Percentiles rank a stretch among this genome's conserved stretches.
Evolutionary conservation across 2,797 vertebrate species (phyloP).

Genomic region (Eulemur albifrons): DNA sequence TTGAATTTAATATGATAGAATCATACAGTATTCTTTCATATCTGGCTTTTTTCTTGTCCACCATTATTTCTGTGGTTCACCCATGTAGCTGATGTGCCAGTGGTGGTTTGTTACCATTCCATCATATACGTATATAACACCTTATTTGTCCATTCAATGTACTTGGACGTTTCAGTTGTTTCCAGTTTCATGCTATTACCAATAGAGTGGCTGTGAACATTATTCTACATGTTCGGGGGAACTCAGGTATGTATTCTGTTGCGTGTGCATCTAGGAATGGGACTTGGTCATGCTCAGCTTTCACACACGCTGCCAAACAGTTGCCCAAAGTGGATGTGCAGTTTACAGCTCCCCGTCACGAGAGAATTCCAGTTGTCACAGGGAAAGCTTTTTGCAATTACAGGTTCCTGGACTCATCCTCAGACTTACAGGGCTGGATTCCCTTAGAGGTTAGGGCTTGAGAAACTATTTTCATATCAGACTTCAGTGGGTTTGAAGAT

Average conservation of each 20-base stretch:
- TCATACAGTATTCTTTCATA: neutral
- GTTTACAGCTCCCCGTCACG: neutral
- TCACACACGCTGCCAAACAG: neutral
- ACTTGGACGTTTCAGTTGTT: neutral
- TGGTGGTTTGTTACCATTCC: fast-evolving
- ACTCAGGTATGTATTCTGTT: neutral
- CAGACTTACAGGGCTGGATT: neutral
- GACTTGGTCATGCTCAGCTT: neutral
- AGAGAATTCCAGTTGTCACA: neutral
- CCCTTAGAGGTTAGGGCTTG: neutral
- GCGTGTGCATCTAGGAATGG: neutral
- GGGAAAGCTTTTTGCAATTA: neutral
- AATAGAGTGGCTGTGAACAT: neutral
- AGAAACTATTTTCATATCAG: no score
- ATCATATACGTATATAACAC: fast-evolving
- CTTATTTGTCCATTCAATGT: neutral
- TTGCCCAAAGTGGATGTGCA: no score
- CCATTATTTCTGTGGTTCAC: neutral
- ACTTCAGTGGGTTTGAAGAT: neutral
- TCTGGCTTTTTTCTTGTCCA: neutral
- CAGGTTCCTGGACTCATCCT: neutral
- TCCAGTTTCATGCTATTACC: neutral
- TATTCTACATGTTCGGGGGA: neutral
- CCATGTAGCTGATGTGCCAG: neutral
- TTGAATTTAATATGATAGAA: neutral